Conservation (phyloP, 2,888 invertebrate genomes). For the Chymomyza amoena region DNA sequence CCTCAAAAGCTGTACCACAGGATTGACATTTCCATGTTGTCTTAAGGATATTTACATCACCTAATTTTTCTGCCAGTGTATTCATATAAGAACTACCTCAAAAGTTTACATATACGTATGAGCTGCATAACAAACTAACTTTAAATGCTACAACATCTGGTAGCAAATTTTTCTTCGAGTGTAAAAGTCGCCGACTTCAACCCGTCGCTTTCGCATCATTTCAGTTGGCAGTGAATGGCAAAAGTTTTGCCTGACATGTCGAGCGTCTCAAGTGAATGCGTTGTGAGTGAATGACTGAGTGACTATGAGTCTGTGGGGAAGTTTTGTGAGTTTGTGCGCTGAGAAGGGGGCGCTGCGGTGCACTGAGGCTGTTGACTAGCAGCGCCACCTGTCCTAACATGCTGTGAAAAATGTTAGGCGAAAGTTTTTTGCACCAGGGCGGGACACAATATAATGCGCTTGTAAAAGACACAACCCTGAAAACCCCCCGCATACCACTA, state of each 20-base stretch:
- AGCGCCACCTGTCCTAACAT: conserved; percentile 3
- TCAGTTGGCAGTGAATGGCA: background rate
- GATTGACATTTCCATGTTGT: too few relatives aligned
- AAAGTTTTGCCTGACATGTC: conserved; percentile 23
- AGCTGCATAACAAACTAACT: too few relatives aligned
- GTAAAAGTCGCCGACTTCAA: background rate
- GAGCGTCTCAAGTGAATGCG: conserved; percentile 38
- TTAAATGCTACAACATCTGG: too few relatives aligned
- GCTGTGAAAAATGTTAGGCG: conserved; percentile 14
- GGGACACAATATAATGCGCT: conserved; percentile 31
- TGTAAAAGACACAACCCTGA: conserved; percentile 23
- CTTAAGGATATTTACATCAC: too few relatives aligned
- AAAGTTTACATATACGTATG: too few relatives aligned
- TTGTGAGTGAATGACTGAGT: background rate
- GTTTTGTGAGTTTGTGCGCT: background rate
- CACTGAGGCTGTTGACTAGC: background rate
- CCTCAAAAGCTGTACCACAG: too few relatives aligned
- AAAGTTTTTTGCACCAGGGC: conserved; percentile 27
- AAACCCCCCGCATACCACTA: background rate
- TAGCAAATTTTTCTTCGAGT: background rate
- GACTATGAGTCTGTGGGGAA: background rate
- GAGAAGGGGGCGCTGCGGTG: background rate
- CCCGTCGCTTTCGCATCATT: background rate
- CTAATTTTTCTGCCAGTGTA: too few relatives aligned
- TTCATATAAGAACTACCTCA: too few relatives aligned